Evolutionary conservation across 2,113 vertebrate species (phyloP), one percentile per base, ranked within the genome.

Genomic region (Felis chaus): DNA sequence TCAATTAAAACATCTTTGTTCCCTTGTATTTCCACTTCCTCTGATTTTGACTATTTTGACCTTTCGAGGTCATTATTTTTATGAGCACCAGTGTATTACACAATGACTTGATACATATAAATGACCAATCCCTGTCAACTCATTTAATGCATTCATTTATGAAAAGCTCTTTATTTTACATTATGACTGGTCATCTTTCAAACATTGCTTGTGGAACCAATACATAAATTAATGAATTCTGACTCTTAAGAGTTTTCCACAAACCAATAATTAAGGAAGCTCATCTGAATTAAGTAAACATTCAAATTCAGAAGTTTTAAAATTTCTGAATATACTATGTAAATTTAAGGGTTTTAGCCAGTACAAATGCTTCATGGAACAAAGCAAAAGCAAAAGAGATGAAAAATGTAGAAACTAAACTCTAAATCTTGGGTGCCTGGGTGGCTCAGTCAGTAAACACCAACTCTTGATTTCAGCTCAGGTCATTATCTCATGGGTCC

Each of bases 281-380:
- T 87, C 15, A 81, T 85, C 69, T 94, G 3, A 71, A 41, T 81
- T 82, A 85, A 95, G 4, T 57, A 94, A 97, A 33, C 11, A 78
- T 41, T 87, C 2, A 61, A 74, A 69, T 45, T 68, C 1, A 89
- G 21, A 85, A 50, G 3, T 86, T 85, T 93, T 66, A 63, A 29
- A 88, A 5, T 36, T 68, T 81, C 11, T 68, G 8, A 86, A 13
- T 3, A 80, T 81, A 81, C 5, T 61, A 29, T 29, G 16, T 11
- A 81, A 85, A 73, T 61, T 79, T 50, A 88, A 95, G 33, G 0
- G 0, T 50, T 1, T 87, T 71, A 82, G 5, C 1, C 36, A 41
- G 71, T 81, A 81, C 29, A 89, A 69, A 82, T 31, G 48, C 9
- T 82, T 39, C 36, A 13, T 81, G n/a, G 23, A 41, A 61, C 65